Evolutionary conservation across 2,113 vertebrate genomes (phyloP), one percentile per base, ranked within the genome.

Genomic region (Calyptommatus sinebrachiatus): DNA sequence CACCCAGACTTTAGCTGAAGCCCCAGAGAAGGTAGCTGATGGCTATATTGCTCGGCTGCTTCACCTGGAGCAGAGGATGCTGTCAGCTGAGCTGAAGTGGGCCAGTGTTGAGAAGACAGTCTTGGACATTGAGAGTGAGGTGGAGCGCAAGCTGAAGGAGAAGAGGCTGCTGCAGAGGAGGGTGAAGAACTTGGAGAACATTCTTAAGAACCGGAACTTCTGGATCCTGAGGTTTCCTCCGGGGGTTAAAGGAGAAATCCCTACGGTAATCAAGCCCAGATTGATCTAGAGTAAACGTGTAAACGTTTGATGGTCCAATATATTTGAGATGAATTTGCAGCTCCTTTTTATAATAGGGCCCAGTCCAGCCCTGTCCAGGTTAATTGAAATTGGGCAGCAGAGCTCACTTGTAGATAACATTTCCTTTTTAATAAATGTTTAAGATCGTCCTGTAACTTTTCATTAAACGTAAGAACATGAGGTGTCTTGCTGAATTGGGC

Each of bases 131-230:
- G 53, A 86, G 45, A 89, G 7, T 82, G 89, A 88, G 60, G 61
- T 91, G 79, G 88, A 89, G 87, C 72, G 91, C 82, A 91, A 87
- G 79, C 90, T 88, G 87, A 83, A 85, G 74, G 86, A 89, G 57
- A 79, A 71, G 16, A 8, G 60, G 4, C 41, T 63, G 14, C 70
- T 79, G 57, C 77, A 71, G 41, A 62, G n/a, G 60, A 63, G 77
- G 20, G 28, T 72, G 69, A 69, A 79, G 10, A 62, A 72, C 41
- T 22, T 78, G 26, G 69, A 79, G 41, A 79, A 63, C 57, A 69
- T 79, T 20, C 14, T 71, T 41, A 71, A 79, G 77, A 79, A 72
- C 77, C 69, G 21, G 1, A 72, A 78, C 67, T 78, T 78, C 57
- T 79, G 77, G 77, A 71, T 72, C 41, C 21, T 79, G 77, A 71